Base-by-base conservation (phyloP, 1,140 invertebrate genomes). In the Bicyclus anynana region DNA sequence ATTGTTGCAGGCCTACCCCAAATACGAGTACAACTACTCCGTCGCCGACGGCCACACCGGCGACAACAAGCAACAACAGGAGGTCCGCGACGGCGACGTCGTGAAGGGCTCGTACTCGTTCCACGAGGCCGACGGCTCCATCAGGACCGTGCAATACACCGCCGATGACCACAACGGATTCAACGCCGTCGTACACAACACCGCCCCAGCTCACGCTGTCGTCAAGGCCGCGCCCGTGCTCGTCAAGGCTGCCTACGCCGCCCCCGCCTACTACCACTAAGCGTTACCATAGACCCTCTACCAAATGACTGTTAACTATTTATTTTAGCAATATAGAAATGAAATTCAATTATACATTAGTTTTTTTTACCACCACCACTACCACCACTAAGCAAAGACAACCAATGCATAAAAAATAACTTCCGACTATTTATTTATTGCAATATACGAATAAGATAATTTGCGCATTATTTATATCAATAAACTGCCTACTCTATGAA, bases 31-130 rank as follows among this genome's bases (percentile, higher is more conserved):
- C 84, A 74, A 78, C 50, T 90, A 90, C 79, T 88, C 86, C 33
- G 87, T 90, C 5, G 81, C 89, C 56, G 56, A 59, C 21, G 42
- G 56, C 6, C 56, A 52, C 56, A 46, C 56, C 21, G 56, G 56
- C 23, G 89, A 90, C 76, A 72, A 85, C 67, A 90, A 91, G 72
- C 82, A 79, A 63, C 90, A 91, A 62, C 84, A 89, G 64, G 90
- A 91, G 69, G 54, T 65, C 48, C 81, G 90, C 52, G 89, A 91
- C 59, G 90, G 90, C 49, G 89, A 90, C 60, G 80, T 83, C n/a
- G 87, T 91, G 38, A 87, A 90, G 74, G 90, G 90, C 67, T 80
- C 83, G 16, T 93, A 92, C 82, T 89, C 89, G 20, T 72, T 90
- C 61, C 80, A 87, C 29, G 89, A 90, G 64, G 84, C 90, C 18